phyloP scores from a whole-genome alignment of 2,113 vertebrate species.

The Terrapene triunguis region DNA sequence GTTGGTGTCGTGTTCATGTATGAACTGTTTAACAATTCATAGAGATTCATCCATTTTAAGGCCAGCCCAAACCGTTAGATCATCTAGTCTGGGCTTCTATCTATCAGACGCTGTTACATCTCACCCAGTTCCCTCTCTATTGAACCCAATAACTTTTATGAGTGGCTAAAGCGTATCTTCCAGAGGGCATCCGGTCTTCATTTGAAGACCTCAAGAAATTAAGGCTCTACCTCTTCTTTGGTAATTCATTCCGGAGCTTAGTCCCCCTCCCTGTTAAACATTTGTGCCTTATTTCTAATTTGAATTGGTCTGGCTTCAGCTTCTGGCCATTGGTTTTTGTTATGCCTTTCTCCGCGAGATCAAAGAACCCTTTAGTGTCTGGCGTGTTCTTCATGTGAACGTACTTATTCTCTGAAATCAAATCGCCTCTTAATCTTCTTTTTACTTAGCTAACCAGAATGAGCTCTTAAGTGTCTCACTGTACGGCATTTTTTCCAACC shows the following conservation, averaged over 20 bases:
- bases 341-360: background rate
- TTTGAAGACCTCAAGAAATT: background rate
- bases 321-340: background rate
- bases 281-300: background rate
- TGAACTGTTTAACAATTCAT: background rate
- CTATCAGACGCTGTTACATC: background rate
- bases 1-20: background rate
- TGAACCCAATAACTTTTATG: background rate
- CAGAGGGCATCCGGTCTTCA: background rate
- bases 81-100: background rate
- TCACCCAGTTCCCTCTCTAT: background rate
- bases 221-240: background rate
- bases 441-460: background rate
- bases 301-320: background rate
- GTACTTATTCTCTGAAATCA: background rate
- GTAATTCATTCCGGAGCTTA: background rate
- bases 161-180: background rate
- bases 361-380: background rate
- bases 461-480: background rate
- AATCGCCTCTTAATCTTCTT: background rate
- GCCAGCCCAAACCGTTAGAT: background rate
- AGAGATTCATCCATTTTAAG: background rate
- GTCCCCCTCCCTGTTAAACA: background rate
- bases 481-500: background rate
- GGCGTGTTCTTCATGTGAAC: background rate